Percentiles rank a stretch among this genome's conserved stretches.
Conservation (phyloP, 2,113 vertebrate genomes). For the Lamprologus lemairii region DNA sequence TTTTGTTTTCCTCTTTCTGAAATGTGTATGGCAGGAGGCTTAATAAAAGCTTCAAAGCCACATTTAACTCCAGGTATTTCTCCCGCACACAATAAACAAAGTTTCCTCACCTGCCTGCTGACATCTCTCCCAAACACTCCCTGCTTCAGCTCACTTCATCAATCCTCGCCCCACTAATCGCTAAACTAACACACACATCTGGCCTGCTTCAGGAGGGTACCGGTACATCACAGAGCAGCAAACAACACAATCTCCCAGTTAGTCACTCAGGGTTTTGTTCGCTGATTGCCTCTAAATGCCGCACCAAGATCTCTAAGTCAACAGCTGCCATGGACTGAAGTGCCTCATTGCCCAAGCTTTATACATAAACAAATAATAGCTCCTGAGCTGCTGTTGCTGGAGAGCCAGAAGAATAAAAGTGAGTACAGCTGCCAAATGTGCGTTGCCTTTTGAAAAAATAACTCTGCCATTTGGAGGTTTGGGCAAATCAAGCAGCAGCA, state of each 20-base stretch:
- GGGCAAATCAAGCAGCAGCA: slow-evolving; percentile 1
- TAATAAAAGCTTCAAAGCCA: neutral
- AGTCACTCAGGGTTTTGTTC: slow-evolving; percentile 11
- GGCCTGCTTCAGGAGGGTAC: neutral
- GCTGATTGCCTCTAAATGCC: slow-evolving; percentile 1
- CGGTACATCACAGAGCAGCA: neutral
- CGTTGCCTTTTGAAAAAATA: neutral
- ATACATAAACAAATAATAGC: slow-evolving; percentile 25
- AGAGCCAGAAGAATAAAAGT: neutral
- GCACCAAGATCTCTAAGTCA: slow-evolving; percentile 9
- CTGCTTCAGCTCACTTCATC: neutral
- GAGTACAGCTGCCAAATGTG: neutral
- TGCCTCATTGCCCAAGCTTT: neutral
- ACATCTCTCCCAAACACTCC: neutral
- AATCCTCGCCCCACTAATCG: neutral
- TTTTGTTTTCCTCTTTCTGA: neutral
- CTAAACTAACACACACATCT: slow-evolving; percentile 35
- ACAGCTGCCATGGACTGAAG: slow-evolving; percentile 25
- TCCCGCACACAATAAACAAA: neutral
- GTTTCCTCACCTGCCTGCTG: neutral
- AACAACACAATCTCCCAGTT: neutral
- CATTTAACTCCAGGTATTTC: neutral
- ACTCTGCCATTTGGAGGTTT: neutral
- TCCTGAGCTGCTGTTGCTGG: neutral
- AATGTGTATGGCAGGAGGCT: neutral